Conservation (phyloP, 2,113 vertebrate species). For the Lampris megalopsis region DNA sequence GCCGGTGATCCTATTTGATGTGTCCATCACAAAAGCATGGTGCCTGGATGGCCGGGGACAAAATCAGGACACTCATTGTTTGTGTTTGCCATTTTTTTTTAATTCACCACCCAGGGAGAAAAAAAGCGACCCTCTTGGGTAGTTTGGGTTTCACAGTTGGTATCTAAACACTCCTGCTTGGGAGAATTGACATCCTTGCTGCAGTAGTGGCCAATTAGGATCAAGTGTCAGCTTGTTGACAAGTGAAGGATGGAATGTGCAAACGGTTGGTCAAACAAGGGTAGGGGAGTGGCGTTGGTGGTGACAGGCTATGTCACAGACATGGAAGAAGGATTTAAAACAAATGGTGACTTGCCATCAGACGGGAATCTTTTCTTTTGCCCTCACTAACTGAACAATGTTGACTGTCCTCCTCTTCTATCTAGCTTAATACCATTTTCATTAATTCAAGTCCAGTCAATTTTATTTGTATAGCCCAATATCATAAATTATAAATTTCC, state of each 20-base stretch:
- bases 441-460: background rate
- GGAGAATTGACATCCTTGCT: slow-evolving; percentile 47
- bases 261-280: slow-evolving; percentile 59
- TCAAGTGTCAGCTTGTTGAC: slow-evolving; percentile 78
- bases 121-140: slow-evolving; percentile 50
- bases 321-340: slow-evolving; percentile 60
- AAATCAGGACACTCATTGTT: slow-evolving; percentile 61
- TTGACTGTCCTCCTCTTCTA: background rate
- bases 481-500: no score
- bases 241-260: slow-evolving; percentile 77
- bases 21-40: slow-evolving; percentile 15
- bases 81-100: slow-evolving; percentile 60
- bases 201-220: slow-evolving; percentile 76
- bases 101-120: slow-evolving; percentile 69
- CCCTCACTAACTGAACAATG: slow-evolving; percentile 13
- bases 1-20: slow-evolving; percentile 46
- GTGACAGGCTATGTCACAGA: slow-evolving; percentile 68
- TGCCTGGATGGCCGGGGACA: slow-evolving; percentile 35
- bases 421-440: background rate
- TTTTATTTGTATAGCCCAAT: no score
- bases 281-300: slow-evolving; percentile 55
- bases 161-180: slow-evolving; percentile 63
- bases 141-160: slow-evolving; percentile 69
- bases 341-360: slow-evolving; percentile 62
- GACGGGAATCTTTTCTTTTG: slow-evolving; percentile 55